These are phyloP conservation scores for Nannospalax galili DNA, from an alignment of 2,113 vertebrate genomes.

Conservation along the genomic window DNA sequence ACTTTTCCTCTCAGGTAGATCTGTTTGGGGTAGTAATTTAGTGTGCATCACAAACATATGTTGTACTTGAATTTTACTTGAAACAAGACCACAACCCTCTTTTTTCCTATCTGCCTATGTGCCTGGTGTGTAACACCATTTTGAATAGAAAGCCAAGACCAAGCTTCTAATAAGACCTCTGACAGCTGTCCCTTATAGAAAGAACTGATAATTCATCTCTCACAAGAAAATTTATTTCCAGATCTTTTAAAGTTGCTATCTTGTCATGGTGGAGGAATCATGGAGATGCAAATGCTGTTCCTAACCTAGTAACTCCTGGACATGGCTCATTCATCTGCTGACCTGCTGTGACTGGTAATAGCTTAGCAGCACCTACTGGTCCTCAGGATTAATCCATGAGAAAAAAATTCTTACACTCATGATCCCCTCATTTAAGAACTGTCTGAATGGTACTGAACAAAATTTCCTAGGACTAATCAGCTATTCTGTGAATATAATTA, in stretches of 20 bases:
- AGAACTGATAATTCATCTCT: neutral
- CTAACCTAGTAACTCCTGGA: slow-evolving; percentile 20
- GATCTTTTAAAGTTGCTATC: slow-evolving; percentile 10
- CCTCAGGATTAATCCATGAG: neutral
- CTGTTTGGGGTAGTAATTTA: neutral
- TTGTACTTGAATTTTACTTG: slow-evolving; percentile 39
- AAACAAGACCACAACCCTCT: neutral
- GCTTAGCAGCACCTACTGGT: neutral
- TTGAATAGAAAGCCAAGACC: slow-evolving; percentile 58
- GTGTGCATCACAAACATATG: neutral
- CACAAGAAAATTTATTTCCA: slow-evolving; percentile 49
- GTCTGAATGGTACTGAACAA: neutral
- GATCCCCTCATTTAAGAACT: slow-evolving; percentile 49
- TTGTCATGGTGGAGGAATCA: slow-evolving; percentile 47
- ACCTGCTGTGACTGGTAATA: slow-evolving; percentile 53
- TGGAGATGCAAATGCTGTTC: neutral
- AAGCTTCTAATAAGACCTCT: neutral
- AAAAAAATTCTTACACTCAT: neutral
- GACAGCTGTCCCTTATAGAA: slow-evolving; percentile 8
- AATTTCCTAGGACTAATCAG: slow-evolving; percentile 32
- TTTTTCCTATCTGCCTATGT: neutral
- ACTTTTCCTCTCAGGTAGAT: slow-evolving; percentile 49
- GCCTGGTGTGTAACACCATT: neutral
- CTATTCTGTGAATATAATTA: slow-evolving; percentile 25
- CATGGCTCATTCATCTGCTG: slow-evolving; percentile 22